Conservation (phyloP, 2,113 vertebrate genomes). For the Chroicocephalus ridibundus region DNA sequence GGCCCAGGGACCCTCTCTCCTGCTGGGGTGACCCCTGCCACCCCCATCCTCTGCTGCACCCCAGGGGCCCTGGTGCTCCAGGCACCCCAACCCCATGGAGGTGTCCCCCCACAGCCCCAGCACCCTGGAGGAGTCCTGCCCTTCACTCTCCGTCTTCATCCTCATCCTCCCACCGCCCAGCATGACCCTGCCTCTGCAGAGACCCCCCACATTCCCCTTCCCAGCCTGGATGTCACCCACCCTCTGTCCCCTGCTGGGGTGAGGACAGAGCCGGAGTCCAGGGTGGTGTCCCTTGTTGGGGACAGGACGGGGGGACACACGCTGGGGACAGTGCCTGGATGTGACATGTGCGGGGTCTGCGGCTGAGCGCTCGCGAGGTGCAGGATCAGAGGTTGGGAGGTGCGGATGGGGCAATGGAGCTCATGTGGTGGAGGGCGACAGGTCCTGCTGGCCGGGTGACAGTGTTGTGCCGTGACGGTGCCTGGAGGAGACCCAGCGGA, state of each 20-base stretch:
- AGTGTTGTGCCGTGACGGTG: not conserved
- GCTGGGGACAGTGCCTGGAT: not conserved
- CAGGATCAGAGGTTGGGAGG: accelerated
- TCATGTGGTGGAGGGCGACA: accelerated
- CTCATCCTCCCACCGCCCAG: not conserved
- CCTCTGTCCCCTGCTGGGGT: accelerated
- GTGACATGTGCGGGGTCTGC: accelerated
- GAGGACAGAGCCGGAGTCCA: not conserved
- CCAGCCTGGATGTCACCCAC: not conserved
- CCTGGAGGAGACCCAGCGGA: not conserved
- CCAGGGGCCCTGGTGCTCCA: not conserved
- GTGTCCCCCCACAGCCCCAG: not conserved
- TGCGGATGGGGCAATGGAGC: accelerated
- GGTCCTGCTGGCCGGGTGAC: not conserved
- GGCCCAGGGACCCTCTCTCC: not conserved
- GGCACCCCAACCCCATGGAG: not conserved
- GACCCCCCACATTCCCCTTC: not conserved
- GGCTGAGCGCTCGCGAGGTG: accelerated
- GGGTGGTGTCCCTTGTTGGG: not conserved
- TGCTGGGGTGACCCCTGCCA: not conserved
- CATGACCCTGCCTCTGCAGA: not conserved
- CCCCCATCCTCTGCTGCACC: not conserved
- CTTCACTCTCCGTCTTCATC: not conserved
- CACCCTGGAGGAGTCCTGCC: not conserved
- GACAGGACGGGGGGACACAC: accelerated